phyloP scores from a whole-genome alignment of 2,113 vertebrate species.

The Peromyscus californicus region DNA sequence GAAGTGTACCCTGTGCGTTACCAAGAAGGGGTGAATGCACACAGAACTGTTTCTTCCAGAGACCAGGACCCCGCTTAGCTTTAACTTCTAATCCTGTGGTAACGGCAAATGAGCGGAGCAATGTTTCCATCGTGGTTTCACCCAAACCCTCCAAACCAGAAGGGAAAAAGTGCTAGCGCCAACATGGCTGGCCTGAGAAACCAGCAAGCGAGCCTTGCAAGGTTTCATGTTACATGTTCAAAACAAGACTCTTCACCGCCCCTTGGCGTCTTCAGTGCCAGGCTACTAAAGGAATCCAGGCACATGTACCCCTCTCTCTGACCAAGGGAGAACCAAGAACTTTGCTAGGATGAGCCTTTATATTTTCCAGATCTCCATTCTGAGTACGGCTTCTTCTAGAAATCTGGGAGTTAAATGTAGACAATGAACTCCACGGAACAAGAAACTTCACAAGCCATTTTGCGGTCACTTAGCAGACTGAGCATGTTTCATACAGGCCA shows the following conservation, averaged over 20 bases:
- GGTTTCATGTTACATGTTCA: constrained; percentile 4
- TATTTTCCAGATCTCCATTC: constrained; percentile 1
- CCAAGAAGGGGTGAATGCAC: neutral
- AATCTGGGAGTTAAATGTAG: neutral
- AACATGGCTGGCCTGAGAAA: neutral
- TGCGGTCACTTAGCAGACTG: neutral
- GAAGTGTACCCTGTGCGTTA: neutral
- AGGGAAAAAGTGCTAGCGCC: neutral
- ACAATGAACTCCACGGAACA: neutral
- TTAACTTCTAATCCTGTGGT: neutral
- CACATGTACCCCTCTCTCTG: neutral
- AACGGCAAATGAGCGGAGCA: neutral
- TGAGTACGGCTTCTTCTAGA: neutral
- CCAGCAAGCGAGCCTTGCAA: neutral
- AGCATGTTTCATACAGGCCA: neutral
- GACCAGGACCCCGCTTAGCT: neutral
- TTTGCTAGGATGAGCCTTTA: neutral
- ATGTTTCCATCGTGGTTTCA: neutral
- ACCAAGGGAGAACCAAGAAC: neutral
- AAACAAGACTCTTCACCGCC: neutral
- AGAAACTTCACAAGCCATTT: neutral
- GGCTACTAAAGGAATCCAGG: neutral
- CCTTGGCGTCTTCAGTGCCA: neutral
- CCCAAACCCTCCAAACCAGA: neutral
- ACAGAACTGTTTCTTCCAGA: neutral